These are phyloP conservation scores for Drosophila paucipuncta DNA, from an alignment of 2,888 invertebrate species.

Conservation along the genomic window DNA sequence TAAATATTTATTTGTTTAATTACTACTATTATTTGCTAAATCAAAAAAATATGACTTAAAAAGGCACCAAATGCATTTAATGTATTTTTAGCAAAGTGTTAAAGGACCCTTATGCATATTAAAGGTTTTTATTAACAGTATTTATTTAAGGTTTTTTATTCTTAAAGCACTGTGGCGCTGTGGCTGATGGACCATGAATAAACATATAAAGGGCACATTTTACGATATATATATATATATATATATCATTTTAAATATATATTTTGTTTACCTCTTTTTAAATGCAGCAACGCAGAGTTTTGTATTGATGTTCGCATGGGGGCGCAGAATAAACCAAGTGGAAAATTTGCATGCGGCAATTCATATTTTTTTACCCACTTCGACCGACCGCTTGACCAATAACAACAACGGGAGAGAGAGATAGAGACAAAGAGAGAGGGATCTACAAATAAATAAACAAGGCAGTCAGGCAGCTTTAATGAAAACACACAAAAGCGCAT, in stretches of 20 bases:
- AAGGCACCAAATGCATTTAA: background rate
- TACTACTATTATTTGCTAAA: background rate
- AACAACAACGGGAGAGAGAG: conserved; percentile 7
- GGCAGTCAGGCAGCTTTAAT: conserved; percentile 50
- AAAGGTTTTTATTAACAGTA: background rate
- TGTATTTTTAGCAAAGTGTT: background rate
- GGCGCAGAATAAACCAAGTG: conserved; percentile 82
- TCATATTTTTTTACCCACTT: conserved; percentile 24
- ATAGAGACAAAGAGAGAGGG: background rate
- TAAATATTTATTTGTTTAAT: no score
- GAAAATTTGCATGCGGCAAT: conserved; percentile 80
- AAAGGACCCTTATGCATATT: background rate
- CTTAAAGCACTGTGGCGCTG: background rate
- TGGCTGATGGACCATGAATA: conserved; percentile 16
- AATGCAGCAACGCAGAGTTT: conserved; percentile 37
- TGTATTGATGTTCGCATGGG: conserved; percentile 84
- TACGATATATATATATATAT: conserved; percentile 15
- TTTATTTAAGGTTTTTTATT: background rate
- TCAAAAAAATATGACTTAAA: background rate
- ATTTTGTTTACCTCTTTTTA: conserved; percentile 43
- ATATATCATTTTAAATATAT: conserved; percentile 9
- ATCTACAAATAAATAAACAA: conserved; percentile 63
- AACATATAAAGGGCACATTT: conserved; percentile 34
- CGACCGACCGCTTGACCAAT: conserved; percentile 6
- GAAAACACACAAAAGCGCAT: conserved; percentile 39